Evolutionary conservation across 1,140 invertebrate species (phyloP), one percentile per base, ranked within the genome.

Genomic region (Bicyclus anynana): DNA sequence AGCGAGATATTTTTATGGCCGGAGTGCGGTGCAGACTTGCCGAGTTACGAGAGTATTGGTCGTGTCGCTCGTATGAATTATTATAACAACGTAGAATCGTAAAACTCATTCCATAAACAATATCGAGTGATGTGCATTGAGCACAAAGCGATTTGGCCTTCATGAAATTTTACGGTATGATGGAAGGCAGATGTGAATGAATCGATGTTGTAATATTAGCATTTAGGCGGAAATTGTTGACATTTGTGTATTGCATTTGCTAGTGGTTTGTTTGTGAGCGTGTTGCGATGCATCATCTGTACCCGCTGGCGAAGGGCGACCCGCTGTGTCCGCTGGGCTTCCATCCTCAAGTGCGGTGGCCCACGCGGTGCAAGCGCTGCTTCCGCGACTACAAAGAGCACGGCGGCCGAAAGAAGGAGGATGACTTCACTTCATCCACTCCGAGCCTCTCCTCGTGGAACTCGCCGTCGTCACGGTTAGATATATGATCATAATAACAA

Each of bases 331-430:
- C 96, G 18, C 89, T 97, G 74, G 96, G 97, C n/a, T 98, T 98
- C 80, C 95, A 97, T 89, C 96, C 96, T 16, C 96, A 97, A 90
- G 95, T 96, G 59, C 92, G 96, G 65, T 97, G 96, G 95, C 96
- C 96, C 12, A 97, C 96, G 35, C 91, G 96, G 64, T 97, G 96
- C 89, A 97, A 97, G 89, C 90, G 96, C 65, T 98, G 96, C 85
- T 97, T 97, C 90, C 94, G 96, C 91, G 96, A 97, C 78, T 97
- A 97, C 86, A 97, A 97, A 84, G 95, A 97, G 73, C 95, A 97
- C 87, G 94, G 94, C 12, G 92, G 92, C 35, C 91, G 92, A 75
- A 91, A 92, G 74, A 90, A 93, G 48, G 89, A 90, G 61, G 93
- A 95, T 71, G 94, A 94, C 60, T 91, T 93, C 38, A 94, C 94